A percentile compares a stretch with the other conserved stretches of the same genome.
Conservation (phyloP, 2,888 invertebrate species). For the Drosophila incognita region DNA sequence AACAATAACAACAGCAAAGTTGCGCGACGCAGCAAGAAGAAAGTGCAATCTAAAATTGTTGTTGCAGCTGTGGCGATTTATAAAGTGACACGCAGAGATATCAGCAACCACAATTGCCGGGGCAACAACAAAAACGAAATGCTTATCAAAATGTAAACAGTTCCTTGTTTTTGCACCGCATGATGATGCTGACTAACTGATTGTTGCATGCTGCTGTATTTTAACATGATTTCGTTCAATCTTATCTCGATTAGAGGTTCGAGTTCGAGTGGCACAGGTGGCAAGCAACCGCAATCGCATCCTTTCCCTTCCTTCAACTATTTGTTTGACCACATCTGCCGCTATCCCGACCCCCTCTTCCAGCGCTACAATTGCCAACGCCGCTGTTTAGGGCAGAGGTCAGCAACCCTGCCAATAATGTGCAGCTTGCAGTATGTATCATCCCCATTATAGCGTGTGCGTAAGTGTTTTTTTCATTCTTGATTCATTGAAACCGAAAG, state of each 20-base stretch:
- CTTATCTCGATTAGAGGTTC: background rate
- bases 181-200: slow-evolving; percentile 4
- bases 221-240: background rate
- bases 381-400: slow-evolving; percentile 10
- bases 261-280: background rate
- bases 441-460: slow-evolving; percentile 17
- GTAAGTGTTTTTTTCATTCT: background rate
- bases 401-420: slow-evolving; percentile 38
- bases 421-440: slow-evolving; percentile 18
- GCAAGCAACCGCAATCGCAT: background rate
- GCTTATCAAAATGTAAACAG: slow-evolving; percentile 63
- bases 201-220: slow-evolving; percentile 1
- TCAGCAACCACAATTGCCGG: slow-evolving; percentile 18
- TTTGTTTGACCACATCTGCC: slow-evolving; percentile 28
- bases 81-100: slow-evolving; percentile 39
- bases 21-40: slow-evolving; percentile 26
- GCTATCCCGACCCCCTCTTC: background rate
- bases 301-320: background rate
- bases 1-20: slow-evolving; percentile 13
- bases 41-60: slow-evolving; percentile 52
- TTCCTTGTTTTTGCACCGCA: slow-evolving; percentile 42
- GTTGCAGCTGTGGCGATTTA: slow-evolving; percentile 16
- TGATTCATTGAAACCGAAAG: too few relatives aligned
- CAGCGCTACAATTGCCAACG: background rate
- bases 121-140: slow-evolving; percentile 3